A percentile compares a stretch with the other conserved stretches of the same genome.
Conservation (phyloP, 2,888 invertebrate genomes). For the Gymnocheta viridis region DNA sequence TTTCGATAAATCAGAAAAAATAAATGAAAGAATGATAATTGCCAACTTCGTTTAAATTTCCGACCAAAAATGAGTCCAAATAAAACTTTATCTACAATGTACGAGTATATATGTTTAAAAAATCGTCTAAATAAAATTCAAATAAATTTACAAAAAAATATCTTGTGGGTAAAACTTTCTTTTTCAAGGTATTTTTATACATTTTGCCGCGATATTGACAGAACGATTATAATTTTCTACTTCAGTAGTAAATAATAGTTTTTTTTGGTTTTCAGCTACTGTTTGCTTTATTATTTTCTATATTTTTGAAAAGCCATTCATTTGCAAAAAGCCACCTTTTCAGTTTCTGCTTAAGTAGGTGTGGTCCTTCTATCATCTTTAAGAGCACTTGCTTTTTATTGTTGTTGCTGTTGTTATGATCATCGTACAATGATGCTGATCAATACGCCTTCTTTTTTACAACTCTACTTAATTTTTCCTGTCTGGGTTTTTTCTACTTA, state of each 20-base stretch:
- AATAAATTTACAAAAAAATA: too few species aligned
- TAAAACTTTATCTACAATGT: too few species aligned
- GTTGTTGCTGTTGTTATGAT: constrained; percentile 49
- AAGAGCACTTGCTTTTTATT: constrained; percentile 66
- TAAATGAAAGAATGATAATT: too few species aligned
- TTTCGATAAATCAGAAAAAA: too few species aligned
- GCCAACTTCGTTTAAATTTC: too few species aligned
- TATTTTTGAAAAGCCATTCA: constrained; percentile 39
- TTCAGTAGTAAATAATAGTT: constrained; percentile 4
- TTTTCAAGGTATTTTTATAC: too few species aligned
- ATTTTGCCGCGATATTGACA: constrained; percentile 41
- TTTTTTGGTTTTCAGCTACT: constrained; percentile 51
- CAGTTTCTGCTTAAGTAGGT: constrained; percentile 55
- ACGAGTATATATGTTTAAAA: too few species aligned
- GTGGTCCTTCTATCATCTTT: constrained; percentile 69
- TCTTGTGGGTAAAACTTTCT: too few species aligned
- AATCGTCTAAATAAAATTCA: too few species aligned
- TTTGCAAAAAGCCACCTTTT: constrained; percentile 14
- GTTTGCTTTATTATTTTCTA: constrained; percentile 50
- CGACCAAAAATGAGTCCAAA: too few species aligned
- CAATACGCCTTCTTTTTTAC: constrained; percentile 62
- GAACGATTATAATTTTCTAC: constrained; percentile 62
- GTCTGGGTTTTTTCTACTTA: neutral
- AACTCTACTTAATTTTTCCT: constrained; percentile 22
- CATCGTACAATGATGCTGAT: constrained; percentile 48